Percentiles rank a stretch among this genome's conserved stretches.
Evolutionary conservation across 2,888 invertebrate genomes (phyloP).

Genomic region (Dryadula phaetusa): DNA sequence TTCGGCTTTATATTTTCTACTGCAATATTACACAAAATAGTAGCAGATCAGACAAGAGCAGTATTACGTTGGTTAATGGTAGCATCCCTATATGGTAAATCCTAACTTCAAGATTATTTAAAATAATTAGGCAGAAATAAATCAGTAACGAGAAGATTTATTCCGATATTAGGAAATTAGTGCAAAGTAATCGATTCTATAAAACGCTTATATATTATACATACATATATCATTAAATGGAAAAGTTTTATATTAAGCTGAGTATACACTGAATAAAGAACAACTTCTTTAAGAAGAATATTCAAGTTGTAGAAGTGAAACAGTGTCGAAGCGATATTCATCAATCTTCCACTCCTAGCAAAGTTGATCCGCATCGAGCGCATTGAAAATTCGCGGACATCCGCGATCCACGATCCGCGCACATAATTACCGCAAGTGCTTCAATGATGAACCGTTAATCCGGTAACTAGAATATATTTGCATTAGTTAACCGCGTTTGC

Average conservation of each 20-base stretch:
- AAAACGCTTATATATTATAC: background rate
- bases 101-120: too few species aligned
- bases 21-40: too few species aligned
- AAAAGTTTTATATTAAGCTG: background rate
- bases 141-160: too few species aligned
- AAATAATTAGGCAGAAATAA: background rate
- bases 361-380: slow-evolving; percentile 34
- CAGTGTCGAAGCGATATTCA: slow-evolving; percentile 36
- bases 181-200: too few species aligned
- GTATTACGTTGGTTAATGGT: background rate
- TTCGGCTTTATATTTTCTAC: too few species aligned
- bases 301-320: slow-evolving; percentile 34
- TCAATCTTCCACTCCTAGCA: slow-evolving; percentile 38
- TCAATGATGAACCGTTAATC: slow-evolving; percentile 76
- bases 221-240: background rate
- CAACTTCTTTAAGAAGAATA: slow-evolving; percentile 30
- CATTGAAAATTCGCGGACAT: slow-evolving; percentile 42
- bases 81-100: too few species aligned
- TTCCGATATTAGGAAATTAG: too few species aligned
- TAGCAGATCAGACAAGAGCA: background rate
- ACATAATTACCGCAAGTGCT: slow-evolving; percentile 75
- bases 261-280: slow-evolving; percentile 4
- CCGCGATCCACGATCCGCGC: slow-evolving; percentile 45
- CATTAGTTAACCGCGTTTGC: slow-evolving; percentile 68
- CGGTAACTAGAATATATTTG: slow-evolving; percentile 77